Evolutionary conservation across 2,888 invertebrate genomes (phyloP).

Genomic region (Nephrocerus scutellatus): DNA sequence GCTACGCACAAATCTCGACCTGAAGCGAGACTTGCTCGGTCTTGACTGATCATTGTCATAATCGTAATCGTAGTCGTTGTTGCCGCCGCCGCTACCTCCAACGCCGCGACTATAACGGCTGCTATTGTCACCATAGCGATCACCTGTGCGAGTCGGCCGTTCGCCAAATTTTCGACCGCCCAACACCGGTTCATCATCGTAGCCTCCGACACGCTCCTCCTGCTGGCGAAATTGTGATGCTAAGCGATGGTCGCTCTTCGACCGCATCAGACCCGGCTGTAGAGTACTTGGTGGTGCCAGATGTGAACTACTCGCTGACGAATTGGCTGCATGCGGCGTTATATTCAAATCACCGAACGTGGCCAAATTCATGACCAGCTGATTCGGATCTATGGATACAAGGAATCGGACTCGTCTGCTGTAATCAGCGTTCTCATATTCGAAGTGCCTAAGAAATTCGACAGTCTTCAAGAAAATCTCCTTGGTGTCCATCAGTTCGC

Average conservation of each 20-base stretch:
- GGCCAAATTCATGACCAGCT: slow-evolving; percentile 78
- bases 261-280: slow-evolving; percentile 77
- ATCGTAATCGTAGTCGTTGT: slow-evolving; percentile 61
- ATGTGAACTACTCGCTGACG: slow-evolving; percentile 47
- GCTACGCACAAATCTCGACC: slow-evolving; percentile 62
- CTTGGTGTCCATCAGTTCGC: slow-evolving; percentile 89
- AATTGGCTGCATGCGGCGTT: slow-evolving; percentile 51
- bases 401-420: slow-evolving; percentile 77
- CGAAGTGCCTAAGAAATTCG: slow-evolving; percentile 90
- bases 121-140: slow-evolving; percentile 47
- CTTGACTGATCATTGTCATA: slow-evolving; percentile 57
- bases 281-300: slow-evolving; percentile 56
- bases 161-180: slow-evolving; percentile 75
- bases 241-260: slow-evolving; percentile 87
- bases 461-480: slow-evolving; percentile 93
- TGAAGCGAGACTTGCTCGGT: slow-evolving; percentile 60
- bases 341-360: slow-evolving; percentile 88
- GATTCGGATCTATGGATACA: slow-evolving; percentile 87
- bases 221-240: slow-evolving; percentile 83
- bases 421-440: slow-evolving; percentile 87
- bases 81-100: slow-evolving; percentile 29
- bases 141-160: slow-evolving; percentile 49
- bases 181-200: slow-evolving; percentile 63
- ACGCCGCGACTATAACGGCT: slow-evolving; percentile 48
- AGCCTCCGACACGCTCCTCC: slow-evolving; percentile 69